Conservation (phyloP, 2,888 invertebrate species). For the Phorcus lineatus region DNA sequence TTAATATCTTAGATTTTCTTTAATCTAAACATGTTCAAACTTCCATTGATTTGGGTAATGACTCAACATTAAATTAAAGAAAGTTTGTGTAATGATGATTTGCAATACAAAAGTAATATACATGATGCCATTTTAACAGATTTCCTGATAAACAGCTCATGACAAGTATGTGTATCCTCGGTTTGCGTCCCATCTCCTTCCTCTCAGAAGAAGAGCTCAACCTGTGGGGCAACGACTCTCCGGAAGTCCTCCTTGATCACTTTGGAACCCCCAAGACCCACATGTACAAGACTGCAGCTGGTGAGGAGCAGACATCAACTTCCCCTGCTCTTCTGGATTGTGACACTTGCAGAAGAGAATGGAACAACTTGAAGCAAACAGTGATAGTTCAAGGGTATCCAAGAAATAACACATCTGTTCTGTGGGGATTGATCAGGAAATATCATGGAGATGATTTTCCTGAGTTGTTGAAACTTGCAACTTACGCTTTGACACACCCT, state of each 20-base stretch:
- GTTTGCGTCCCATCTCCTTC: conserved; percentile 38
- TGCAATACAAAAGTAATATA: too few relatives aligned
- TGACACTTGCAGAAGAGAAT: conserved; percentile 26
- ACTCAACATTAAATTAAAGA: too few relatives aligned
- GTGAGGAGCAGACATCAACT: not conserved
- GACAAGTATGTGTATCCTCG: conserved; percentile 33
- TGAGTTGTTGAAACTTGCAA: conserved; percentile 31
- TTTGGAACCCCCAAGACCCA: conserved; percentile 30
- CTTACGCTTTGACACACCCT: conserved; percentile 30
- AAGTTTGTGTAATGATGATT: too few relatives aligned
- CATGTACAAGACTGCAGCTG: conserved; percentile 4
- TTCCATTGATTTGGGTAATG: too few relatives aligned
- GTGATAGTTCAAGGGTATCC: conserved; percentile 30
- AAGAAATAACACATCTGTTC: conserved; percentile 5
- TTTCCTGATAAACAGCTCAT: conserved; percentile 37
- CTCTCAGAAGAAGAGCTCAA: conserved; percentile 29
- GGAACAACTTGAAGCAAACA: conserved; percentile 28
- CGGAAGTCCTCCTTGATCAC: conserved; percentile 30
- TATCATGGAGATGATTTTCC: conserved; percentile 35
- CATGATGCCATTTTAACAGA: not conserved
- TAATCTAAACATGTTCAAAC: too few relatives aligned
- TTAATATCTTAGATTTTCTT: too few relatives aligned
- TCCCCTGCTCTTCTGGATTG: conserved; percentile 22
- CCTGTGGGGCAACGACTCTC: conserved; percentile 34
- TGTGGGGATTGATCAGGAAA: conserved; percentile 32